These are phyloP conservation scores for Homalodisca vitripennis DNA, from an alignment of 1,140 invertebrate species.

Conservation along the genomic window DNA sequence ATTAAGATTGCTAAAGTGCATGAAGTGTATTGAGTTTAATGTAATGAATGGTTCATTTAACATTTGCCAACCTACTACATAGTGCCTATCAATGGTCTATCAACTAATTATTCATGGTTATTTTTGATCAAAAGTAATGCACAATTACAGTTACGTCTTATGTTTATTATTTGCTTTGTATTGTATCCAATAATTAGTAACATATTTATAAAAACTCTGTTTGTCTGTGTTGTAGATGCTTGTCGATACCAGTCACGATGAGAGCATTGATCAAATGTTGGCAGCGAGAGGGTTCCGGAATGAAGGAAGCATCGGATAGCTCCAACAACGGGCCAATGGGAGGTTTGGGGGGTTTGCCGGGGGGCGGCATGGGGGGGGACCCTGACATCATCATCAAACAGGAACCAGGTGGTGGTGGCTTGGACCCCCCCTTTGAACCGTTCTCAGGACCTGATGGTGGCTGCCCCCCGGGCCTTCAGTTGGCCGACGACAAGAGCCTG, in stretches of 20 bases:
- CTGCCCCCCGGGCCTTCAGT: constrained; percentile 5
- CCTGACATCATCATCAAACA: constrained; percentile 54
- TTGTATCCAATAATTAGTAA: neutral
- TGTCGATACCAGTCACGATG: constrained; percentile 89
- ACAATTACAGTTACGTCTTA: neutral
- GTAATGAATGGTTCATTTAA: too few species aligned
- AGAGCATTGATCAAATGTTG: constrained; percentile 68
- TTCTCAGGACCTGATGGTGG: constrained; percentile 14
- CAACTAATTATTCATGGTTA: too few species aligned
- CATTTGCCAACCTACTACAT: too few species aligned
- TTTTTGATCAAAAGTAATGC: too few species aligned
- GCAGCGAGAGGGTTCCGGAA: constrained; percentile 44
- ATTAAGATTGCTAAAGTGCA: too few species aligned
- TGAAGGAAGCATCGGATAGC: constrained; percentile 1
- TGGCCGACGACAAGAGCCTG: constrained; percentile 19
- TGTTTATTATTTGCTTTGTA: neutral
- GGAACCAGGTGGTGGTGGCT: constrained; percentile 49
- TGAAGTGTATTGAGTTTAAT: too few species aligned
- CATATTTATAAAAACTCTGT: constrained; percentile 31
- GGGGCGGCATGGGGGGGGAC: constrained; percentile 35
- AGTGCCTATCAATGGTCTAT: too few species aligned
- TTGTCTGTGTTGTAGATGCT: constrained; percentile 57
- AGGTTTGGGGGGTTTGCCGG: constrained; percentile 26
- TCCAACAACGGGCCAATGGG: constrained; percentile 28
- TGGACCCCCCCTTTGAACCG: constrained; percentile 16